phyloP scores from a whole-genome alignment of 1,140 invertebrate species.

The Chionoecetes opilio region DNA sequence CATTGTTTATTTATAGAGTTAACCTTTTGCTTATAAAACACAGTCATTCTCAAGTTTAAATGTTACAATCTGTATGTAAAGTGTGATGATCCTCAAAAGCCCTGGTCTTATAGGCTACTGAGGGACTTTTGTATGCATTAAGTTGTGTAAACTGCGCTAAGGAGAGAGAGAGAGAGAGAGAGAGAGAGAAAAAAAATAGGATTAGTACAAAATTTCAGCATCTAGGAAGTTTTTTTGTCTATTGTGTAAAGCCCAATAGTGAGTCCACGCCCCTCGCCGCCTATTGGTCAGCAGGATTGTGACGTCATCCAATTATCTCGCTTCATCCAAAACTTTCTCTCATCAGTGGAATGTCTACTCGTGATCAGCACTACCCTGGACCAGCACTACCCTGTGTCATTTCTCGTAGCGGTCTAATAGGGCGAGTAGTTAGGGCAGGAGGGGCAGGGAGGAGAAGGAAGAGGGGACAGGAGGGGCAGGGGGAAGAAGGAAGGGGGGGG shows the following conservation, averaged over 20 bases:
- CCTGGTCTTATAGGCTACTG: too few relatives aligned
- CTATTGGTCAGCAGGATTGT: not conserved
- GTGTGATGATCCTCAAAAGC: too few relatives aligned
- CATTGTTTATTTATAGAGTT: too few relatives aligned
- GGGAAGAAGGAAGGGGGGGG: not conserved
- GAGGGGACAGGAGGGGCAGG: not conserved
- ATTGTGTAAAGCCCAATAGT: conserved; percentile 37
- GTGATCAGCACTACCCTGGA: not conserved
- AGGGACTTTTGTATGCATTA: too few relatives aligned
- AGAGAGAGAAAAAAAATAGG: not conserved
- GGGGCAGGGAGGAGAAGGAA: not conserved
- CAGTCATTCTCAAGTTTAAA: too few relatives aligned
- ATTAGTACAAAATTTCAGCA: conserved; percentile 11
- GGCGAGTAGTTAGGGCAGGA: not conserved
- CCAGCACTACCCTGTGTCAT: not conserved
- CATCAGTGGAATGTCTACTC: not conserved
- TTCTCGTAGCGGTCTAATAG: not conserved
- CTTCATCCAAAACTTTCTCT: conserved; percentile 47
- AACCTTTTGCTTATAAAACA: too few relatives aligned
- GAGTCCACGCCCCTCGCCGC: conserved; percentile 41
- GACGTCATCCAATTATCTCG: conserved; percentile 57
- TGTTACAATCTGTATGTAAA: too few relatives aligned
- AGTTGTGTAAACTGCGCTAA: not conserved
- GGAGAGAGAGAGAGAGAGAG: not conserved
- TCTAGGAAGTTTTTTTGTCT: not conserved